Percentiles rank a stretch among this genome's conserved stretches.
These are phyloP conservation scores for Dasypogon diadema DNA, from an alignment of 2,888 invertebrate species.

Conservation along the genomic window DNA sequence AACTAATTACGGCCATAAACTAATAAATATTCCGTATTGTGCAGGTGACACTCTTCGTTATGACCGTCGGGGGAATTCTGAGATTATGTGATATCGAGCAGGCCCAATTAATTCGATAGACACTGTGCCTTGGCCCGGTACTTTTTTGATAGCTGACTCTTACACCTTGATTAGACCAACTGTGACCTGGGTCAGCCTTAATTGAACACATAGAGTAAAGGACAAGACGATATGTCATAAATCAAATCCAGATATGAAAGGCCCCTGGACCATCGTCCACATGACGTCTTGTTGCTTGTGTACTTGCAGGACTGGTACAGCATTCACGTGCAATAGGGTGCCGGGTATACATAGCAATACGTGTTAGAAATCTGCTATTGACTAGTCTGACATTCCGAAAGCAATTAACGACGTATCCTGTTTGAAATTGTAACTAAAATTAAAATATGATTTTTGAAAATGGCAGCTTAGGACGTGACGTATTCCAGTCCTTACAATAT, in stretches of 20 bases:
- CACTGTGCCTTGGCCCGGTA: neutral
- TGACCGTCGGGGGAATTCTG: constrained; percentile 30
- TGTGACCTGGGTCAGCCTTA: constrained; percentile 45
- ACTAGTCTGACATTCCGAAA: constrained; percentile 52
- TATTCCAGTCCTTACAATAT: constrained; percentile 29
- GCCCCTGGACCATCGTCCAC: constrained; percentile 22
- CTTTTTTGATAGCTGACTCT: constrained; percentile 35
- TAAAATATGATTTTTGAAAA: constrained; percentile 56
- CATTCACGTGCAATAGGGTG: neutral
- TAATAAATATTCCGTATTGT: constrained; percentile 52
- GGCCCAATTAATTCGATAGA: constrained; percentile 48
- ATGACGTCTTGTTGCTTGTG: constrained; percentile 19
- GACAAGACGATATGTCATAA: constrained; percentile 47
- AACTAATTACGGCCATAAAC: constrained; percentile 53
- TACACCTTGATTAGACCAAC: constrained; percentile 49
- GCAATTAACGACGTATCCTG: constrained; percentile 56
- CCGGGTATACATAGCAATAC: neutral
- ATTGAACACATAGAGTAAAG: constrained; percentile 40
- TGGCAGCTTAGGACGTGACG: constrained; percentile 49
- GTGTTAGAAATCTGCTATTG: constrained; percentile 10
- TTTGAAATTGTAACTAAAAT: constrained; percentile 56
- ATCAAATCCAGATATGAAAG: constrained; percentile 48
- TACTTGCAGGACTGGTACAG: neutral
- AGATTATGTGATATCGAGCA: constrained; percentile 48
- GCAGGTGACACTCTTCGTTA: constrained; percentile 51